A percentile compares a stretch with the other conserved stretches of the same genome.
Conservation (phyloP, 2,113 vertebrate species). For the Prochilodus magdalenae region DNA sequence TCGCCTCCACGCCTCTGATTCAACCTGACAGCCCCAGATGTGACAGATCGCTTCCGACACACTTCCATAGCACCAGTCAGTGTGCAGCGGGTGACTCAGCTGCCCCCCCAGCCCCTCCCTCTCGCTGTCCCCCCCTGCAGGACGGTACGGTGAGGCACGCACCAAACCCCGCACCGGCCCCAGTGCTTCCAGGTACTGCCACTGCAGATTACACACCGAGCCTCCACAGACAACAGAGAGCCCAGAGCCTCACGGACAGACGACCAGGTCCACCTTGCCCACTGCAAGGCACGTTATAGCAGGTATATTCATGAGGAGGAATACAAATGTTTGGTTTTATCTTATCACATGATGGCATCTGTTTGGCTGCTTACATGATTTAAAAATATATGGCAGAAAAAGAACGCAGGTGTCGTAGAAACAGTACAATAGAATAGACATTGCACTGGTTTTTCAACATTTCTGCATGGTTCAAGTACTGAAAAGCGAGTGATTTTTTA, state of each 20-base stretch:
- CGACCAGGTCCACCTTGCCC: not conserved
- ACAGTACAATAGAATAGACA: no score
- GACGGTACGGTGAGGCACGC: conserved; percentile 91
- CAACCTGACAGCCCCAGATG: conserved; percentile 91
- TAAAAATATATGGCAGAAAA: no score
- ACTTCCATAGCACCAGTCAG: conserved; percentile 84
- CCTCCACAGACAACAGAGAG: not conserved
- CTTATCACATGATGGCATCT: no score
- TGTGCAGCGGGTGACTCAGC: conserved; percentile 90
- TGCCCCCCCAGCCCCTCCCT: conserved; percentile 59
- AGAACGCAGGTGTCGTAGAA: no score
- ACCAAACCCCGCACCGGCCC: conserved; percentile 76
- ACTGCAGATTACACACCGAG: conserved; percentile 87
- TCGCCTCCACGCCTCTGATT: conserved; percentile 73
- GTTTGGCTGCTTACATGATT: no score
- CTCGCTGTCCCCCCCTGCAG: conserved; percentile 84
- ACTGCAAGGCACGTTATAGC: not conserved
- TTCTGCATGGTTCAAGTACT: no score
- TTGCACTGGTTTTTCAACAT: no score
- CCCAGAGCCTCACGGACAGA: not conserved
- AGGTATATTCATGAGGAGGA: not conserved
- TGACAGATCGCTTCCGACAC: conserved; percentile 96
- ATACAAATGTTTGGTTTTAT: not conserved
- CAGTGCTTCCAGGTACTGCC: conserved; percentile 97
- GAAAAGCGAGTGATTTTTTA: no score